phyloP scores from a whole-genome alignment of 2,113 vertebrate species.

The Geothlypis trichas region DNA sequence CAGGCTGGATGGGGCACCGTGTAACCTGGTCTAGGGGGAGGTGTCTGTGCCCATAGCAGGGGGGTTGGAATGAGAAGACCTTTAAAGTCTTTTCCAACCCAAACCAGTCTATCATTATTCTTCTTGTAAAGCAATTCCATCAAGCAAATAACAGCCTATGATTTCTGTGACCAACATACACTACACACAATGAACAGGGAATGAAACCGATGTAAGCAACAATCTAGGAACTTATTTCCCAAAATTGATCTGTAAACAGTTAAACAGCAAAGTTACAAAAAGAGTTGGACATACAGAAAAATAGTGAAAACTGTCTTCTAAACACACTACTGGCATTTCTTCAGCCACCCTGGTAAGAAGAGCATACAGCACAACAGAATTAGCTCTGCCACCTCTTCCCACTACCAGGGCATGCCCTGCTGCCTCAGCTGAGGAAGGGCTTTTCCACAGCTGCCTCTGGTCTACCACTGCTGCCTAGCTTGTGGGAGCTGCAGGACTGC shows the following conservation, averaged over 20 bases:
- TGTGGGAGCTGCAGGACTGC: conserved; percentile 4
- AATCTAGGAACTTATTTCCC: background rate
- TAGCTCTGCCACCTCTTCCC: background rate
- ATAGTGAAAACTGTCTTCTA: background rate
- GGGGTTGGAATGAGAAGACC: background rate
- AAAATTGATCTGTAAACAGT: background rate
- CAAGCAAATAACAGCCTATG: background rate
- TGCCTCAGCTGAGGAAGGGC: background rate
- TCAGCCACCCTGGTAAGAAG: background rate
- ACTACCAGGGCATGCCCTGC: background rate
- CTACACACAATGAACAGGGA: background rate
- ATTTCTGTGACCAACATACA: background rate
- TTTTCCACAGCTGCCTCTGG: conserved; percentile 3
- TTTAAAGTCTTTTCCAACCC: background rate
- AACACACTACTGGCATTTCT: background rate
- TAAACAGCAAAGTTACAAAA: background rate
- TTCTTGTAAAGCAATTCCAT: background rate
- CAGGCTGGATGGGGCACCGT: background rate
- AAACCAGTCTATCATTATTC: background rate
- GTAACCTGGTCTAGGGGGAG: background rate
- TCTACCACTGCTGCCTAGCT: background rate
- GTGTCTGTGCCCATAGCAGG: background rate
- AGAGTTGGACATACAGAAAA: background rate
- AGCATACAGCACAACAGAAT: background rate
- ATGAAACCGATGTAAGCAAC: background rate